phyloP scores from a whole-genome alignment of 2,888 invertebrate species.

The Phortica magna region DNA sequence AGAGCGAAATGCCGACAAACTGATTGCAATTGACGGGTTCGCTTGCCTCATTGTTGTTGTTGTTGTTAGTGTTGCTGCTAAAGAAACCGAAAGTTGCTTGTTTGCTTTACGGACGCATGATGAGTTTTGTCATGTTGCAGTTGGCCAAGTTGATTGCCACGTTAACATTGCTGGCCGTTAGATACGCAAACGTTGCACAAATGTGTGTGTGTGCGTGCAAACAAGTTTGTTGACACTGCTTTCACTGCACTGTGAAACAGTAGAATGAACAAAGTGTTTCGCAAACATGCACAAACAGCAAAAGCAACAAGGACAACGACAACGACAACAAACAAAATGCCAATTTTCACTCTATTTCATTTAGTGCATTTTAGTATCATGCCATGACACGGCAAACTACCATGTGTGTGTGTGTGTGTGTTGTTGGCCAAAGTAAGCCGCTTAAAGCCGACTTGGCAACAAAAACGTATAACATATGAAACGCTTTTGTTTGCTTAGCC shows the following conservation, averaged over 20 bases:
- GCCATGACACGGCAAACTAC: not conserved
- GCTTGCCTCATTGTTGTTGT: no score
- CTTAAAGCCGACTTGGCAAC: not conserved
- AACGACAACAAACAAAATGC: constrained; percentile 3
- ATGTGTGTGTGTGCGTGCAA: no score
- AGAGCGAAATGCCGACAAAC: constrained; percentile 37
- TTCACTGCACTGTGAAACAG: not conserved
- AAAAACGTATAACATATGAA: not conserved
- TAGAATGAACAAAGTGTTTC: constrained; percentile 6
- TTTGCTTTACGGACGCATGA: no score
- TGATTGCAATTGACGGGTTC: not conserved
- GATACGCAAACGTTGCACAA: no score
- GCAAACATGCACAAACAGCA: not conserved
- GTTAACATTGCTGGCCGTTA: no score
- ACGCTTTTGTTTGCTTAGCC: not conserved
- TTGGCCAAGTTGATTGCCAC: not conserved
- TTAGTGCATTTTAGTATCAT: not conserved
- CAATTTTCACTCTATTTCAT: constrained; percentile 13
- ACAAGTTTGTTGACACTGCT: not conserved
- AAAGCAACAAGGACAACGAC: not conserved
- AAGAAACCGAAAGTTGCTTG: not conserved
- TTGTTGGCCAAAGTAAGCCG: not conserved
- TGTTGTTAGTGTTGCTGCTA: no score
- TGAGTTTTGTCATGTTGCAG: no score
- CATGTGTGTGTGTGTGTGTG: no score